A percentile compares a stretch with the other conserved stretches of the same genome.
Evolutionary conservation across 2,797 vertebrate species (phyloP).

Genomic region (Alectoris magna): DNA sequence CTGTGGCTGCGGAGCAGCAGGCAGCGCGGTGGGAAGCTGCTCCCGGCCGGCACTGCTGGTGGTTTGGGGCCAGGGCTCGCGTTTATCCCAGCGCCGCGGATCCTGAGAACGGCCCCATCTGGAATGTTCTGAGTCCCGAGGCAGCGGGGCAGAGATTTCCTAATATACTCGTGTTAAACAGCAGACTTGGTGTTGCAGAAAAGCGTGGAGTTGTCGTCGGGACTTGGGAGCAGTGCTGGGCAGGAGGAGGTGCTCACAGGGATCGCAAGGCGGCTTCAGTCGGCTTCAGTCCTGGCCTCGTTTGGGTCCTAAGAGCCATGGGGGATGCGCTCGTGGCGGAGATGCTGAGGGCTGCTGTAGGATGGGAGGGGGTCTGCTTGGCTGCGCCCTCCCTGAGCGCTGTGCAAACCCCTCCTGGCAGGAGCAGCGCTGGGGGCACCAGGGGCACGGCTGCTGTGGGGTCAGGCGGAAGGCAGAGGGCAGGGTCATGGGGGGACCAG

Average conservation of each 20-base stretch:
- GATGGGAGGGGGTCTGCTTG: too few relatives aligned
- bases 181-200: background rate
- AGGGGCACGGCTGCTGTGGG: too few relatives aligned
- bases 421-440: too few relatives aligned
- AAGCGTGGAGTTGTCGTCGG: rapidly evolving
- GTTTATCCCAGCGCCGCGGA: background rate
- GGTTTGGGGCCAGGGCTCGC: slow-evolving; percentile 6
- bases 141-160: background rate
- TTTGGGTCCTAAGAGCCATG: background rate
- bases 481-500: background rate
- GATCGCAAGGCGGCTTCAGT: too few relatives aligned
- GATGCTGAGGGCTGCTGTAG: background rate
- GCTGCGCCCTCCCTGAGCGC: background rate
- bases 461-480: too few relatives aligned
- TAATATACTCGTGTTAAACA: background rate
- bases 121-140: background rate
- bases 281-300: background rate
- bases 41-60: background rate
- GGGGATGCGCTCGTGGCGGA: background rate
- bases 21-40: background rate
- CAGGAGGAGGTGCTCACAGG: background rate
- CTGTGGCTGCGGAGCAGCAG: background rate
- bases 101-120: background rate
- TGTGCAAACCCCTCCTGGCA: too few relatives aligned
- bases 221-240: background rate